These are phyloP conservation scores for Tachystola acroxantha DNA, from an alignment of 2,888 invertebrate genomes.

Conservation along the genomic window DNA sequence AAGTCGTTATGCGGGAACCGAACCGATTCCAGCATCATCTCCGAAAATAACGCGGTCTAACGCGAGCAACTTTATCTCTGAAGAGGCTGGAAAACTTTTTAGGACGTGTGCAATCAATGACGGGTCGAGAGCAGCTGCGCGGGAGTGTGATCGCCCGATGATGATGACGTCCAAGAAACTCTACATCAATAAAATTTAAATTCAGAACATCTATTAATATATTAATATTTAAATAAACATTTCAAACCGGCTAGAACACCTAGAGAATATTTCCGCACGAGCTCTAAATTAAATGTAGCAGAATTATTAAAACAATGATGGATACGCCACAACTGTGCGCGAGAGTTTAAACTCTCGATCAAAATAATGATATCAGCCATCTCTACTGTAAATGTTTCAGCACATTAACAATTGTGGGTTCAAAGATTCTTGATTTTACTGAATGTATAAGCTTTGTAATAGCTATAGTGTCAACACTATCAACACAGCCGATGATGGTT, in stretches of 20 bases:
- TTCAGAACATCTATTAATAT: neutral
- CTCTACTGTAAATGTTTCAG: neutral
- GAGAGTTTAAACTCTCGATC: neutral
- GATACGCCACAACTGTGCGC: neutral
- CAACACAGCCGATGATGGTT: slow-evolving; percentile 5
- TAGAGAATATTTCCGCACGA: neutral
- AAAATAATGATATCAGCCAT: neutral
- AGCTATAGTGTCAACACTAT: slow-evolving; percentile 6
- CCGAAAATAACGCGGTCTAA: slow-evolving; percentile 60
- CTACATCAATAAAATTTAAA: neutral
- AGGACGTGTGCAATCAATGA: slow-evolving; percentile 26
- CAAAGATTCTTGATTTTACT: too few species aligned
- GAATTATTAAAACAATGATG: neutral
- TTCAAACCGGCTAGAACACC: neutral
- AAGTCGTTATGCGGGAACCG: slow-evolving; percentile 60
- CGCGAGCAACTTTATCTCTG: slow-evolving; percentile 31
- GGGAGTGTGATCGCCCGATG: neutral
- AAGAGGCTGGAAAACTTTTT: slow-evolving; percentile 42
- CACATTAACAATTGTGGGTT: too few species aligned
- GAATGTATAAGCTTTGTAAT: neutral
- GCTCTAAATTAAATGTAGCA: neutral
- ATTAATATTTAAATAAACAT: neutral
- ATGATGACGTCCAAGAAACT: neutral
- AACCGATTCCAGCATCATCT: slow-evolving; percentile 66
- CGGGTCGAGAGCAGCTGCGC: slow-evolving; percentile 15